Conservation (phyloP, 2,888 invertebrate species). For the Bedellia somnulentella region DNA sequence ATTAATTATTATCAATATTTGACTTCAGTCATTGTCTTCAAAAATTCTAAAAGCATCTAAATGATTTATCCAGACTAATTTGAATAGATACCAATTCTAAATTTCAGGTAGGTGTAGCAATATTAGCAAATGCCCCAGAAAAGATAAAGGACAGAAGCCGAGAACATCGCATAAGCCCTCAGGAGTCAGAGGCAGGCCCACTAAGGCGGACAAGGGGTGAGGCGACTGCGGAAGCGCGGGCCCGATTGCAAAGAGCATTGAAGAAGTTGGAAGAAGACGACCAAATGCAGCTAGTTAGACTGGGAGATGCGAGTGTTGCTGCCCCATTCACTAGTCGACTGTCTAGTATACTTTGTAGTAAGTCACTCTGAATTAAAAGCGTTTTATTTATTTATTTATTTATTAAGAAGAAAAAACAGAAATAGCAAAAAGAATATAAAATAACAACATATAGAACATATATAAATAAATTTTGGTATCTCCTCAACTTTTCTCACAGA, state of each 20-base stretch:
- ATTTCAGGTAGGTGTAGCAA: constrained; percentile 77
- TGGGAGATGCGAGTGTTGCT: constrained; percentile 98
- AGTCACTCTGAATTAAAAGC: too few species aligned
- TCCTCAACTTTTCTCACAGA: too few species aligned
- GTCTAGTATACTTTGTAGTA: constrained; percentile 93
- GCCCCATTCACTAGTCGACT: constrained; percentile 98
- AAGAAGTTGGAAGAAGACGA: constrained; percentile 89
- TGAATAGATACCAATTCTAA: too few species aligned
- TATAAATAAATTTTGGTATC: too few species aligned
- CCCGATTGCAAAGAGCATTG: constrained; percentile 58
- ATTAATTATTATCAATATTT: too few species aligned
- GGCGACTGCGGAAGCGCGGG: constrained; percentile 31
- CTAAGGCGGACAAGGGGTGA: constrained; percentile 6
- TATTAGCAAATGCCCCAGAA: constrained; percentile 81
- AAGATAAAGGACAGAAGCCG: constrained; percentile 13
- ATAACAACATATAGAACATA: too few species aligned
- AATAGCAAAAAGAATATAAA: too few species aligned
- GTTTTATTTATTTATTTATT: background rate
- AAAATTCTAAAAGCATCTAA: too few species aligned
- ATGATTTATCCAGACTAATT: too few species aligned
- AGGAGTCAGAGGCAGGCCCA: constrained; percentile 63
- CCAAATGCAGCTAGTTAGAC: constrained; percentile 83
- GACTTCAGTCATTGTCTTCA: too few species aligned
- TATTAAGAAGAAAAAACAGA: too few species aligned
- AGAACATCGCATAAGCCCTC: constrained; percentile 21